Percentiles rank a stretch among this genome's conserved stretches.
phyloP scores from a whole-genome alignment of 2,888 invertebrate species.

The Parasteatoda lunata region DNA sequence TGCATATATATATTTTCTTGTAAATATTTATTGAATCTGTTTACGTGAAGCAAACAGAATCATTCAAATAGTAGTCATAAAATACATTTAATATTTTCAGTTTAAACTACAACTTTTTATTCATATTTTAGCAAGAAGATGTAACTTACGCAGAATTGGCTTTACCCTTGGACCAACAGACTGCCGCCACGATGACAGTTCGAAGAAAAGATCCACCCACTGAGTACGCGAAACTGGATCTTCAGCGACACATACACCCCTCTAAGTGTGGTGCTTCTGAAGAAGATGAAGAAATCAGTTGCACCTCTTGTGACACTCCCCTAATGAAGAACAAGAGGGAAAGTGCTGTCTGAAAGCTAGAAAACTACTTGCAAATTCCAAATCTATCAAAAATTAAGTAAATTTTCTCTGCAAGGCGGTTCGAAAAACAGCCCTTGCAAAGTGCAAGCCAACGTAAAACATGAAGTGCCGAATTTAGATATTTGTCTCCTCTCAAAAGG shows the following conservation, averaged over 20 bases:
- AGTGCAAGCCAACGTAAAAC: constrained; percentile 10
- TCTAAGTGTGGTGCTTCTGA: constrained; percentile 33
- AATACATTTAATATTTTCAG: too few relatives aligned
- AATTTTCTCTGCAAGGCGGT: neutral
- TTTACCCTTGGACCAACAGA: constrained; percentile 63
- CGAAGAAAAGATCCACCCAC: constrained; percentile 67
- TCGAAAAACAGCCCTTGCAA: neutral
- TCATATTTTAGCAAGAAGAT: constrained; percentile 54
- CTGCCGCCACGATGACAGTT: constrained; percentile 62
- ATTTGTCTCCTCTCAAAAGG: constrained; percentile 7
- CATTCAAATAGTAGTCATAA: too few relatives aligned
- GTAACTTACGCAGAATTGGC: constrained; percentile 67
- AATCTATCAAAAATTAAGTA: neutral
- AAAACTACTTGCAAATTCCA: neutral
- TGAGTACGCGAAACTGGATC: constrained; percentile 67
- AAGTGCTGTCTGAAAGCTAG: constrained; percentile 59
- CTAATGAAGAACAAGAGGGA: constrained; percentile 68
- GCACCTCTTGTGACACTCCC: constrained; percentile 65
- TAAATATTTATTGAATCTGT: too few relatives aligned
- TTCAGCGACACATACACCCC: constrained; percentile 59
- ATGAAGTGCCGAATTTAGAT: constrained; percentile 59
- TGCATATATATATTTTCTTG: too few relatives aligned
- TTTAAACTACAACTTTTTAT: too few relatives aligned
- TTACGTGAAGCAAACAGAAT: too few relatives aligned
- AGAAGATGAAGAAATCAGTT: constrained; percentile 61